Percentiles rank a stretch among this genome's conserved stretches.
Evolutionary conservation across 2,113 vertebrate species (phyloP).

Genomic region (Sander lucioperca): DNA sequence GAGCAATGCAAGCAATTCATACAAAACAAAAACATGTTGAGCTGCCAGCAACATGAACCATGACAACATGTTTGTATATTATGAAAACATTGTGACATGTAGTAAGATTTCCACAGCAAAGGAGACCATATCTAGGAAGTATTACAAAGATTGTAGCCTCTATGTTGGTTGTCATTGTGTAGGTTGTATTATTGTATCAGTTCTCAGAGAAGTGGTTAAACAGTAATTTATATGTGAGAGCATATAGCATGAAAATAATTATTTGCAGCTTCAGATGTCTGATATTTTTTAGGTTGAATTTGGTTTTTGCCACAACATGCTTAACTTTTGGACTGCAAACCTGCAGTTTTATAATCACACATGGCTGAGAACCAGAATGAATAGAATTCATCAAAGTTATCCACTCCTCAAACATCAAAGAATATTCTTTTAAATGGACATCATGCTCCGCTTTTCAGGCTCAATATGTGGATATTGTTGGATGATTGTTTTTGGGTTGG

Average conservation of each 20-base stretch:
- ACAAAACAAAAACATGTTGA: background rate
- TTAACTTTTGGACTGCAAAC: background rate
- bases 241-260: background rate
- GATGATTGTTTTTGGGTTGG: background rate
- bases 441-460: background rate
- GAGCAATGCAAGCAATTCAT: background rate
- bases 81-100: background rate
- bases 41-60: slow-evolving; percentile 5
- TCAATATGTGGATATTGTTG: background rate
- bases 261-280: background rate
- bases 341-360: background rate
- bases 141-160: background rate
- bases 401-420: background rate
- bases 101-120: background rate
- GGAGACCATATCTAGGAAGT: background rate
- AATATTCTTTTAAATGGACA: background rate
- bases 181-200: background rate
- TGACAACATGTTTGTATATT: background rate
- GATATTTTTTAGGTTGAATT: background rate
- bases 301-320: background rate
- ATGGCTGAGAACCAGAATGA: background rate
- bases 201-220: background rate
- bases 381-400: background rate
- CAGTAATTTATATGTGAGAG: background rate
- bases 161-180: background rate